These are phyloP conservation scores for Nasonia oneida DNA, from an alignment of 2,888 invertebrate genomes.

Conservation along the genomic window DNA sequence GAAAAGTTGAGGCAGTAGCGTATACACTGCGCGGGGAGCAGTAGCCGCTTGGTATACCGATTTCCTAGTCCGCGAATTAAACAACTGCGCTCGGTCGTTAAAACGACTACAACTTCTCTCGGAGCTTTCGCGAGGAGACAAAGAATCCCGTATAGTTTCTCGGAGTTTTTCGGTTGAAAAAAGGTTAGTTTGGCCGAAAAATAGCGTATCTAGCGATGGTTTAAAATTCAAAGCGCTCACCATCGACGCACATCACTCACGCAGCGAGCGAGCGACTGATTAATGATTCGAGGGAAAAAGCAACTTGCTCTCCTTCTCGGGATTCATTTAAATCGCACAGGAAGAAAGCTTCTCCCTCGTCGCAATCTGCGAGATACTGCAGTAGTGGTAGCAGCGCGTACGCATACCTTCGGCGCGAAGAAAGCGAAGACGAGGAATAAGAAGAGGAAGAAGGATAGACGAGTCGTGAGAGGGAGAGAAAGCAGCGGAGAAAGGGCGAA, in stretches of 20 bases:
- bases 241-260: conserved; percentile 7
- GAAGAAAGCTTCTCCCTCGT: neutral
- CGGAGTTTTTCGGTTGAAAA: neutral
- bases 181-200: neutral
- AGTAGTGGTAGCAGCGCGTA: neutral
- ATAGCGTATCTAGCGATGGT: neutral
- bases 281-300: conserved; percentile 50
- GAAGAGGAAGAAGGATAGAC: conserved; percentile 20
- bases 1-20: conserved; percentile 43
- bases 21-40: neutral
- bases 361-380: neutral
- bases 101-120: neutral
- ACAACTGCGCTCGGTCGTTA: conserved; percentile 36
- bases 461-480: conserved; percentile 41
- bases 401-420: neutral
- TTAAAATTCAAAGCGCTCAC: conserved; percentile 36
- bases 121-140: neutral
- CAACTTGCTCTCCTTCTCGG: neutral
- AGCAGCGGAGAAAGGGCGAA: conserved; percentile 60
- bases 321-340: conserved; percentile 57
- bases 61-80: conserved; percentile 23
- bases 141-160: neutral
- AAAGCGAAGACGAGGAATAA: neutral
- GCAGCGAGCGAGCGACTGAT: conserved; percentile 29
- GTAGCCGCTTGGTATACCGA: neutral